Base-by-base conservation (phyloP, 2,113 vertebrate species). In the Spheniscus mendiculus region DNA sequence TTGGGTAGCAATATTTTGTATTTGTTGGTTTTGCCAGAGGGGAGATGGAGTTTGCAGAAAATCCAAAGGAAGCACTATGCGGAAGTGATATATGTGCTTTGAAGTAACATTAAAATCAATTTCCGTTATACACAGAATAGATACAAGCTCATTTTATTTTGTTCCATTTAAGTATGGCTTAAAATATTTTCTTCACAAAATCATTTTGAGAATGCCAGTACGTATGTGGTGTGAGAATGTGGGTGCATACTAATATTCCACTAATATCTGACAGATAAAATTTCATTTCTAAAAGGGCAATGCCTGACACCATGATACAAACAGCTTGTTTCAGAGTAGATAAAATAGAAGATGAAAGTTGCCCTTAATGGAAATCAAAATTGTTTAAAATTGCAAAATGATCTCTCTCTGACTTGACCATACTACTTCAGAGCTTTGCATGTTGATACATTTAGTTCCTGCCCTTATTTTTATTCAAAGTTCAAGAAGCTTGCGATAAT, bases 391-490 rank as follows among this genome's bases (percentile, higher is more conserved):
- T 67, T 56, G 38, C 38, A 69, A 92, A 93, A 66, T 62, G 1
- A 80, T 82, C 0, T 0, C 0, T 0, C 18, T 91, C 44, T 84
- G 32, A 87, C 42, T 95, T 71, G 36, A 92, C 11, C 25, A 9
- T 56, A 47, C 44, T 85, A 47, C 44, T 85, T 91, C 84, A 91
- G 50, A 95, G 65, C 7, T 93, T 62, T 80, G 17, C 11, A 36
- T 69, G 61, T 59, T 16, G 49, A 58, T 78, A 45, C 34, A 36
- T 77, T 92, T 90, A 84, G n/a, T 83, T 82, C 45, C 80, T 96
- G 34, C 11, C 12, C 87, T 97, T 89, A 49, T 83, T 95, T 79
- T 88, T 78, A 69, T 91, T 87, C n/a, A 34, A 80, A 82, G 30
- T 52, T 78, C 72, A 86, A 83, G 55, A 65, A 52, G 3, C 76